A percentile compares a stretch with the other conserved stretches of the same genome.
phyloP scores from a whole-genome alignment of 2,888 invertebrate genomes.

The Leptopilina drosophilae region DNA sequence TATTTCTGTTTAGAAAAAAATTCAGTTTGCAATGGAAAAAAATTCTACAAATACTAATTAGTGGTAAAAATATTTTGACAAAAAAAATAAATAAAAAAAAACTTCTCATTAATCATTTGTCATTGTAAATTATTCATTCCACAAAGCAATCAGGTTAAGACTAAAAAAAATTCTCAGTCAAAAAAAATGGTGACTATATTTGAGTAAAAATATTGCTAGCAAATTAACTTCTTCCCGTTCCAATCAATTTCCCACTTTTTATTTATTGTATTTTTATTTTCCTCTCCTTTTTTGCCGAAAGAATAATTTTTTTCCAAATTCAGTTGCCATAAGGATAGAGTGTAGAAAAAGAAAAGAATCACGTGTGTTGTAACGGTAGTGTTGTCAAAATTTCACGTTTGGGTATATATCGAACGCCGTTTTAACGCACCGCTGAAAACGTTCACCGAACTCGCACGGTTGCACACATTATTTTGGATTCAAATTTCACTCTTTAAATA shows the following conservation, averaged over 20 bases:
- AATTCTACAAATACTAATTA: no score
- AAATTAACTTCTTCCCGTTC: no score
- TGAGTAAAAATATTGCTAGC: no score
- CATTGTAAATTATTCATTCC: conserved; percentile 16
- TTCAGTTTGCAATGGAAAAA: no score
- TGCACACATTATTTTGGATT: conserved; percentile 34
- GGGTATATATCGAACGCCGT: conserved; percentile 35
- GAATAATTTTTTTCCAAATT: background rate
- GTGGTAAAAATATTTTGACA: no score
- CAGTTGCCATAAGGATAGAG: conserved; percentile 23
- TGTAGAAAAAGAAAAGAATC: conserved; percentile 41
- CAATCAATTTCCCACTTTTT: background rate
- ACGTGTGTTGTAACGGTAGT: conserved; percentile 50
- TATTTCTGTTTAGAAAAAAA: no score
- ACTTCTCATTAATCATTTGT: background rate
- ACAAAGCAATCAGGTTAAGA: conserved; percentile 25
- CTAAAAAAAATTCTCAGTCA: background rate
- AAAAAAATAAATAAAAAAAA: background rate
- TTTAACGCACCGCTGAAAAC: conserved; percentile 37
- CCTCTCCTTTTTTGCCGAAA: background rate
- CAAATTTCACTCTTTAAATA: conserved; percentile 30
- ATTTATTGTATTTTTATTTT: background rate
- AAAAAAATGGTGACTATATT: no score
- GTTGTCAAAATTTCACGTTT: conserved; percentile 42
- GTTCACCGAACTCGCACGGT: conserved; percentile 33